Evolutionary conservation across 2,888 invertebrate species (phyloP), one percentile per base, ranked within the genome.

Genomic region (Ptycholaimellus sp.): DNA sequence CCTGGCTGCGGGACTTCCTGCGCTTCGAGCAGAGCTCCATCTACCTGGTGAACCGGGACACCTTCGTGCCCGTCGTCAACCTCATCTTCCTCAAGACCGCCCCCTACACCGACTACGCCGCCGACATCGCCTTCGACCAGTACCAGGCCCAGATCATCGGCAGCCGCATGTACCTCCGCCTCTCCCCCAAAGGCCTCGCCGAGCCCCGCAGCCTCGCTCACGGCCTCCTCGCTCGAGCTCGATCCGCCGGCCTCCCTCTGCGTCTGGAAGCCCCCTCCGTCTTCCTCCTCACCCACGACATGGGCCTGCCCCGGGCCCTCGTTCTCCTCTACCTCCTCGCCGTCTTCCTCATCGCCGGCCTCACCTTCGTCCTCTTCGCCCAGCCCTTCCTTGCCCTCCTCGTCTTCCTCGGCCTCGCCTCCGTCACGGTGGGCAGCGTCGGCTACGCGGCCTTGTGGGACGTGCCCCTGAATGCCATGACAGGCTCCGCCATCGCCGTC

Each of bases 41-140:
- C 35, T 57, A 56, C 36, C 14, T 34, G n/a, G 31, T 41, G 11
- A 39, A 27, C 21, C 35, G 45, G 46, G 54, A 57, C 36, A 57
- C 56, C 0, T 50, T 54, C 35, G 53, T 56, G 14, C 53, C 54
- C 2, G 49, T 56, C 2, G 48, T 57, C 35, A 51, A 49, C 35
- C 44, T 54, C 35, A 49, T 57, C 17, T 56, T 57, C 40, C 44
- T 56, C 29, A 33, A 44, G 13, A 44, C 47, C 5, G 50, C 50
- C 14, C 44, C 41, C 1, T 54, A 49, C 41, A 38, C 42, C 31
- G 44, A 47, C 38, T 55, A 46, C 38, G 33, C 50, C 6, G 43
- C 46, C 4, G 55, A 55, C 40, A 42, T 55, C 37, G 44, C 44
- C 23, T 46, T 50, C 42, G 51, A 49, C 36, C 38, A 46, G 22